These are phyloP conservation scores for Heptranchias perlo DNA, from an alignment of 2,113 vertebrate genomes.

Conservation along the genomic window DNA sequence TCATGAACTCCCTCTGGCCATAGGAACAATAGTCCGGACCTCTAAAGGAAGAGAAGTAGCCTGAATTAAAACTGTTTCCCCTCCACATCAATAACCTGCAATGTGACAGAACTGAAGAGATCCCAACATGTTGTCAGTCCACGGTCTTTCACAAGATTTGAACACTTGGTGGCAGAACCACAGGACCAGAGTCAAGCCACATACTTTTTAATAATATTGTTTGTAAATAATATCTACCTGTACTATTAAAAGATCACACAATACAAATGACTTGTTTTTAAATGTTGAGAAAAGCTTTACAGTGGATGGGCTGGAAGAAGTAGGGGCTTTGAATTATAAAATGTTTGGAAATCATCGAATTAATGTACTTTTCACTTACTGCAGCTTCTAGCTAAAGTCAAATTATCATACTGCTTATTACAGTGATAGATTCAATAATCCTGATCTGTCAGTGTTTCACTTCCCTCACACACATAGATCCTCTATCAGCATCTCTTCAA, in stretches of 20 bases:
- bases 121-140: slow-evolving; percentile 53
- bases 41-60: slow-evolving; percentile 68
- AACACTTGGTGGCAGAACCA: slow-evolving; percentile 45
- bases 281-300: too few species aligned
- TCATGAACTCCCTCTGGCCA: slow-evolving; percentile 67
- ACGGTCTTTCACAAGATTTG: slow-evolving; percentile 44
- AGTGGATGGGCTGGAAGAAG: neutral
- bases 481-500: neutral
- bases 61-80: slow-evolving; percentile 60
- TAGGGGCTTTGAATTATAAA: neutral
- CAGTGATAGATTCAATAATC: neutral
- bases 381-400: neutral
- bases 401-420: neutral
- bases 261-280: neutral
- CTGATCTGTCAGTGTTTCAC: neutral
- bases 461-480: neutral
- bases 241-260: neutral
- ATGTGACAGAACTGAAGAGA: slow-evolving; percentile 57
- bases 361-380: neutral
- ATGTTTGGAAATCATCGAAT: neutral
- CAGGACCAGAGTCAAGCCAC: neutral
- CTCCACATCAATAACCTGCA: slow-evolving; percentile 65
- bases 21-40: slow-evolving; percentile 68
- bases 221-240: neutral
- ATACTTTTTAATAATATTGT: neutral